Conservation (phyloP, 2,888 invertebrate genomes). For the Drosophila prostipennis region DNA sequence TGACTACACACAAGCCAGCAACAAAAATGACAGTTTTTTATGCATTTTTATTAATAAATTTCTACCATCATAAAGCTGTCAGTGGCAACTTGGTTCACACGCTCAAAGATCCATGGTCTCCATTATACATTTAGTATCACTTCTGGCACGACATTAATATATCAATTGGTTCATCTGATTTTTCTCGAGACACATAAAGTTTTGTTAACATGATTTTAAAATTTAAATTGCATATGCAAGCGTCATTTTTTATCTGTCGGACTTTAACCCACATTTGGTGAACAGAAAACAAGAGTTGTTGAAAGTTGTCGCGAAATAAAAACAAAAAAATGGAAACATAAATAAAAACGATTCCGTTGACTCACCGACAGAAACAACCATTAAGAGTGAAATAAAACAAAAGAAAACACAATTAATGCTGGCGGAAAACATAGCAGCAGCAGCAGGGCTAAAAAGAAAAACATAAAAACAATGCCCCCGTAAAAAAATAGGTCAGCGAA, state of each 20-base stretch:
- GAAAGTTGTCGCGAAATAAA: slow-evolving; percentile 14
- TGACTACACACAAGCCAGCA: slow-evolving; percentile 18
- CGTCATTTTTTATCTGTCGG: slow-evolving; percentile 5
- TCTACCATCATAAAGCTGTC: slow-evolving; percentile 38
- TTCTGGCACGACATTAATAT: slow-evolving; percentile 25
- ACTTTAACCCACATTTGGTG: slow-evolving; percentile 23
- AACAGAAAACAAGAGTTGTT: slow-evolving; percentile 26
- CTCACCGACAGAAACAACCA: slow-evolving; percentile 18
- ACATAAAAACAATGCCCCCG: slow-evolving; percentile 12
- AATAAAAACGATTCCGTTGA: slow-evolving; percentile 17
- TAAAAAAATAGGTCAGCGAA: slow-evolving; percentile 31
- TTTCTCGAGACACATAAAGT: slow-evolving; percentile 3
- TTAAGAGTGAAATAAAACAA: slow-evolving; percentile 34
- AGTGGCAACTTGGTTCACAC: slow-evolving; percentile 49
- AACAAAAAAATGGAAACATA: neutral
- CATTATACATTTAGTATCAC: slow-evolving; percentile 12
- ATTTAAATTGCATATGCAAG: slow-evolving; percentile 26
- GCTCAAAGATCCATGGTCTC: slow-evolving; percentile 18
- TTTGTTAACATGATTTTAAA: slow-evolving; percentile 22
- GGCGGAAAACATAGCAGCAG: slow-evolving; percentile 29
- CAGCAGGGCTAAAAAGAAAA: slow-evolving; percentile 12
- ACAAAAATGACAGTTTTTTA: slow-evolving; percentile 37
- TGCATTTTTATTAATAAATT: slow-evolving; percentile 32
- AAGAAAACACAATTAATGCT: slow-evolving; percentile 38
- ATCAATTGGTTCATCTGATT: slow-evolving; percentile 32